Evolutionary conservation across 2,888 invertebrate species (phyloP).

Genomic region (Orthosia cruda): DNA sequence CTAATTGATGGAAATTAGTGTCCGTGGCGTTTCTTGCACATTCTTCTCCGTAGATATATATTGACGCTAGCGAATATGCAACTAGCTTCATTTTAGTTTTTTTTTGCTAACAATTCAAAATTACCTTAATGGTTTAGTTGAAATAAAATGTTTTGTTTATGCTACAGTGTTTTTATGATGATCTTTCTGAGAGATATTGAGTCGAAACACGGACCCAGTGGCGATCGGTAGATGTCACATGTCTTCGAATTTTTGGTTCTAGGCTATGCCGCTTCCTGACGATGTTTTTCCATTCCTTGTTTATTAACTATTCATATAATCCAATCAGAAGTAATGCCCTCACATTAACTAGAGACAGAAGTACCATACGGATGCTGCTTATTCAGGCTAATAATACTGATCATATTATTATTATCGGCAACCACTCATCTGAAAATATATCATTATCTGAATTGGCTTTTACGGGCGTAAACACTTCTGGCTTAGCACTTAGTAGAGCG

Average conservation of each 20-base stretch:
- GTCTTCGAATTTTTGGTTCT: neutral
- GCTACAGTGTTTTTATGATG: no score
- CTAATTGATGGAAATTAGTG: no score
- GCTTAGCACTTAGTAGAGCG: constrained; percentile 48
- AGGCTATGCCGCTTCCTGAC: neutral
- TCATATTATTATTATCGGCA: constrained; percentile 27
- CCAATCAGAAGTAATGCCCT: neutral
- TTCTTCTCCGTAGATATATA: no score
- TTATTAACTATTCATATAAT: neutral
- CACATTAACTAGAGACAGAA: constrained; percentile 3
- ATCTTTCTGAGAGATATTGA: no score
- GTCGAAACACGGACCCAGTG: no score
- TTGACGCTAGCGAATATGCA: no score
- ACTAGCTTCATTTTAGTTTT: no score
- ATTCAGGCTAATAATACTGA: constrained; percentile 22
- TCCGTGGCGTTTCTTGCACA: no score
- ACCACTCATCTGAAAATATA: constrained; percentile 51
- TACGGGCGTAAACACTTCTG: constrained; percentile 49
- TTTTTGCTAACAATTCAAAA: no score
- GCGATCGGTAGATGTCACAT: neutral
- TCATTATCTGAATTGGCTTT: constrained; percentile 56
- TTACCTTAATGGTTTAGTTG: no score
- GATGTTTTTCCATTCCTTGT: no score
- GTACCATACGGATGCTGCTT: constrained; percentile 1
- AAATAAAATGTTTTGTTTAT: no score